Conservation (phyloP, 2,113 vertebrate species). For the Chelonoidis abingdonii region DNA sequence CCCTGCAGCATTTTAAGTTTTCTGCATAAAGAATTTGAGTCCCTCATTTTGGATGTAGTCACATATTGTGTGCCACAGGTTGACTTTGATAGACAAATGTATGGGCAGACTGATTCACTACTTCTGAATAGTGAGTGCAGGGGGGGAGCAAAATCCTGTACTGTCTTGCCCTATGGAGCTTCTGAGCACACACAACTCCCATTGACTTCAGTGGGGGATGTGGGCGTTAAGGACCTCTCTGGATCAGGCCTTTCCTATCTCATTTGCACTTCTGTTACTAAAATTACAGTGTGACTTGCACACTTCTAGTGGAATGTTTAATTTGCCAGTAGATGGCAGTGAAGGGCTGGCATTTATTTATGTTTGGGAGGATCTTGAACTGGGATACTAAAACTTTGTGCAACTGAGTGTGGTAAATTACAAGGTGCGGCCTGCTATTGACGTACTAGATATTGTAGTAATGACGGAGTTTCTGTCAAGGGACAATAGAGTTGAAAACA, state of each 20-base stretch:
- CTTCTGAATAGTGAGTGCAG: background rate
- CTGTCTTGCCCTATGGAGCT: background rate
- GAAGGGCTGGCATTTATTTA: background rate
- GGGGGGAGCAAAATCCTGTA: background rate
- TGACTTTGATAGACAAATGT: background rate
- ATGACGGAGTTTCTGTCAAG: background rate
- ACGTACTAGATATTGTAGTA: background rate
- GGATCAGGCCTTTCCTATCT: background rate
- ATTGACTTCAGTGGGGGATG: background rate
- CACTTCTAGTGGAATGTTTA: background rate
- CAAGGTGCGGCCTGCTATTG: background rate
- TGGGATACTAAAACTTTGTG: background rate
- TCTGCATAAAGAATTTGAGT: background rate
- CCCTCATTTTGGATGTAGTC: background rate
- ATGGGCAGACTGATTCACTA: background rate
- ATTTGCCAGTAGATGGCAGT: slow-evolving; percentile 18
- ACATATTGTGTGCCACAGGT: background rate
- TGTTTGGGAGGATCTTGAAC: background rate
- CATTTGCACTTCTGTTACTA: background rate
- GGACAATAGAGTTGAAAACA: background rate
- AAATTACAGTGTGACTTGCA: background rate
- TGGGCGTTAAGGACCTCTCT: background rate
- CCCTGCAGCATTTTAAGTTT: background rate
- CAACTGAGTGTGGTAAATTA: background rate
- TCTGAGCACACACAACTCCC: background rate